Percentiles rank a stretch among this genome's conserved stretches.
Evolutionary conservation across 2,797 vertebrate genomes (phyloP).

Genomic region (Epinephelus coioides): DNA sequence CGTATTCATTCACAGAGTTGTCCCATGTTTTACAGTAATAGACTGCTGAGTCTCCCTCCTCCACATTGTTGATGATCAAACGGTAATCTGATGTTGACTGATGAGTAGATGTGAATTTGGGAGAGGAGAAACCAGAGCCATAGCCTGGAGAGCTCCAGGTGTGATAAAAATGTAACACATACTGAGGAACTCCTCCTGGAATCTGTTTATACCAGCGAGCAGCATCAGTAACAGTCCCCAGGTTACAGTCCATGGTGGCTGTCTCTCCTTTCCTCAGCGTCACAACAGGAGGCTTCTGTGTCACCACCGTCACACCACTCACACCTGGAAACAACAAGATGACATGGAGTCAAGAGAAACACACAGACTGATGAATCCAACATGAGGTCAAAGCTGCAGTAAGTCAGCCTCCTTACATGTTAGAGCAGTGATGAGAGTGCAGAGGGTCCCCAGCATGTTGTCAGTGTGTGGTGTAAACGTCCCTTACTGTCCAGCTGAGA

Average conservation of each 20-base stretch:
- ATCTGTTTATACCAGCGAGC: conserved; percentile 55
- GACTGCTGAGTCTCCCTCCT: conserved; percentile 53
- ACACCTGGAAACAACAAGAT: too few species aligned
- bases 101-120: conserved; percentile 40
- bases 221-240: too few species aligned
- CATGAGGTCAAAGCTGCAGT: too few species aligned
- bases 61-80: conserved; percentile 49
- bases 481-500: conserved; percentile 18
- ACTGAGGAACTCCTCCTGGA: conserved; percentile 53
- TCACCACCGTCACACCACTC: too few species aligned
- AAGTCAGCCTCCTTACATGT: too few species aligned
- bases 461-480: conserved; percentile 41
- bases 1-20: fast-evolving
- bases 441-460: conserved; percentile 19
- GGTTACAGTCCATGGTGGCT: not conserved
- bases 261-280: too few species aligned
- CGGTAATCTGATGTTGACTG: conserved; percentile 42
- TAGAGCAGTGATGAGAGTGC: too few species aligned
- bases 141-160: not conserved
- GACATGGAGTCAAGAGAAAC: too few species aligned
- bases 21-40: conserved; percentile 50
- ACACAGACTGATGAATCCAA: too few species aligned
- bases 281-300: too few species aligned
- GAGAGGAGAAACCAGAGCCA: conserved; percentile 45
- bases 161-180: fast-evolving